Conservation (phyloP, 2,113 vertebrate genomes). For the Oryzias javanicus region DNA sequence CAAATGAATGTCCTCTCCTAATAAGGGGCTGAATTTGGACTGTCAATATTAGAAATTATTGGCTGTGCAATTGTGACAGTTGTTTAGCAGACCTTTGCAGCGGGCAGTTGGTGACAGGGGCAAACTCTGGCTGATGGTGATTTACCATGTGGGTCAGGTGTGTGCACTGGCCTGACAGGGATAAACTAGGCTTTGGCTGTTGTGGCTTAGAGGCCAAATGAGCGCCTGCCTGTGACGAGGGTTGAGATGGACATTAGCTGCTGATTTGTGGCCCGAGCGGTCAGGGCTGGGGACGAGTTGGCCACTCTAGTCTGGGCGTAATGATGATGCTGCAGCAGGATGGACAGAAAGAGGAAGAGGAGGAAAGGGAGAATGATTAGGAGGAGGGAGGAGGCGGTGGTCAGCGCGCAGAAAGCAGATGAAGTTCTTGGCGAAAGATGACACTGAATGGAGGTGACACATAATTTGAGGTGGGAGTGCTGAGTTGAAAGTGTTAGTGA, state of each 20-base stretch:
- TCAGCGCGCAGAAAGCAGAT: constrained; percentile 53
- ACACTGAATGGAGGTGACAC: constrained; percentile 69
- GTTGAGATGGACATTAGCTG: constrained; percentile 72
- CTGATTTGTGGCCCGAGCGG: constrained; percentile 70
- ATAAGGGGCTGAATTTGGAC: constrained; percentile 54
- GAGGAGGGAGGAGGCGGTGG: constrained; percentile 36
- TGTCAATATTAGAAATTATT: constrained; percentile 63
- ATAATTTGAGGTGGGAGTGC: constrained; percentile 68
- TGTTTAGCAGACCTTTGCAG: constrained; percentile 63
- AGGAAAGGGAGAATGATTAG: constrained; percentile 42
- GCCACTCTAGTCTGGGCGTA: constrained; percentile 51
- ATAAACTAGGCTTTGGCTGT: constrained; percentile 59
- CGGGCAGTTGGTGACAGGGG: constrained; percentile 63
- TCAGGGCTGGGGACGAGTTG: constrained; percentile 63
- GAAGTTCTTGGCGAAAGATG: constrained; percentile 60
- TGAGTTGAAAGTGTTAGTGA: constrained; percentile 71
- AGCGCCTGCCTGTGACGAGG: constrained; percentile 64
- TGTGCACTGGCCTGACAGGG: constrained; percentile 60
- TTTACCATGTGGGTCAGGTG: constrained; percentile 70
- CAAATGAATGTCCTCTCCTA: constrained; percentile 59
- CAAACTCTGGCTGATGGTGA: constrained; percentile 62
- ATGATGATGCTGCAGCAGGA: constrained; percentile 65
- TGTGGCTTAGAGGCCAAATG: constrained; percentile 64
- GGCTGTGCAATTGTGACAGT: constrained; percentile 62
- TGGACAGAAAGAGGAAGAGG: constrained; percentile 17